A percentile compares a stretch with the other conserved stretches of the same genome.
Conservation (phyloP, 2,113 vertebrate genomes). For the Nansenia antarctica region DNA sequence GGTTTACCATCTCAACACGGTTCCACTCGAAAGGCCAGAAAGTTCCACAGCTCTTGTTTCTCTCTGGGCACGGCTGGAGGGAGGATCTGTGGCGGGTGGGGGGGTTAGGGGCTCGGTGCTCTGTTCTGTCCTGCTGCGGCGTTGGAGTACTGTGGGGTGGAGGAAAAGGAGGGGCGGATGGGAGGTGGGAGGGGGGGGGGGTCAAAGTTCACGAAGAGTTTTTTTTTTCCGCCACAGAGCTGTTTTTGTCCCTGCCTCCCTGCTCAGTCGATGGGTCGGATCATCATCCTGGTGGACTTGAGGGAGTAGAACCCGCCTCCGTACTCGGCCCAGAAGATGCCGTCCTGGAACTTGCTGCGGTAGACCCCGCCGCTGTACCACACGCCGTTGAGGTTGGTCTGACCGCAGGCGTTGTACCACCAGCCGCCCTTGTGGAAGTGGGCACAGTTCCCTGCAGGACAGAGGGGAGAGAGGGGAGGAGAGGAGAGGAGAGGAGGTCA, state of each 20-base stretch:
- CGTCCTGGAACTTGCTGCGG: conserved; percentile 97
- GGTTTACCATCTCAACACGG: no score
- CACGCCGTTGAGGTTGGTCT: conserved; percentile 96
- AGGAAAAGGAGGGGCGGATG: neutral
- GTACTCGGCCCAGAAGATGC: conserved; percentile 97
- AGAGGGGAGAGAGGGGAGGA: neutral
- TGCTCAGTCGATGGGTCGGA: conserved; percentile 90
- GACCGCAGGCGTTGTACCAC: conserved; percentile 98
- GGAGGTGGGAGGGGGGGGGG: neutral
- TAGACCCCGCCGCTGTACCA: conserved; percentile 98
- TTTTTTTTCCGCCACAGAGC: no score
- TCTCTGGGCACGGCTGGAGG: no score
- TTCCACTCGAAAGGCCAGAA: no score
- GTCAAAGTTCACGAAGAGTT: neutral
- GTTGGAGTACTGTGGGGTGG: no score
- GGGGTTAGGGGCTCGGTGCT: no score
- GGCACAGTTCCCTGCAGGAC: conserved; percentile 91
- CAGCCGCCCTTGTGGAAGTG: conserved; percentile 99
- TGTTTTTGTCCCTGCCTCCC: no score
- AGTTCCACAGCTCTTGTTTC: no score
- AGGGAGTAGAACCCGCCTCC: conserved; percentile 96
- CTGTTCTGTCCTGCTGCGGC: no score
- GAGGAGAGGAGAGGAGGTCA: neutral
- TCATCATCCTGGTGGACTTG: conserved; percentile 91
- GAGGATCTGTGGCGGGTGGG: no score